phyloP scores from a whole-genome alignment of 2,888 invertebrate genomes.

The Microplitis manilae region DNA sequence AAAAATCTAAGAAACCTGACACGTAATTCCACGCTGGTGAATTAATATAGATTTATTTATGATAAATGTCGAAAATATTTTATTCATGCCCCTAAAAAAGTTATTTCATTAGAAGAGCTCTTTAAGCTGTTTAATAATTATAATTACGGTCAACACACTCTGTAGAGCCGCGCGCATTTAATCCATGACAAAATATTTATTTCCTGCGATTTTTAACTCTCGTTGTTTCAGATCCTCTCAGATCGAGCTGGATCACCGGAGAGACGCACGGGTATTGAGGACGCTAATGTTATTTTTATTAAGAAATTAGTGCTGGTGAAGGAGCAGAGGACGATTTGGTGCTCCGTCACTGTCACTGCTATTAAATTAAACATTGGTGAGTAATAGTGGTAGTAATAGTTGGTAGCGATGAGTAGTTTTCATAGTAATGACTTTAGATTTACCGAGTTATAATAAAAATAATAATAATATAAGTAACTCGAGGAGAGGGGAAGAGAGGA shows the following conservation, averaged over 20 bases:
- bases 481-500: conserved; percentile 23
- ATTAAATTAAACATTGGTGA: conserved; percentile 40
- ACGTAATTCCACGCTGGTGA: neutral
- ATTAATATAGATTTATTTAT: neutral
- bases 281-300: neutral
- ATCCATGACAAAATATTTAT: neutral
- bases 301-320: neutral
- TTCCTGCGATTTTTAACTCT: conserved; percentile 10
- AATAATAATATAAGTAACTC: neutral
- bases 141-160: conserved; percentile 34
- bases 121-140: neutral
- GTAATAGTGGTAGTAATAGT: conserved; percentile 21
- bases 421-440: conserved; percentile 37
- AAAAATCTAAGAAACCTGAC: neutral
- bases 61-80: conserved; percentile 1
- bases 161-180: conserved; percentile 29
- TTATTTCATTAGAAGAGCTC: neutral
- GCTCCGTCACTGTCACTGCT: conserved; percentile 43
- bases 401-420: neutral
- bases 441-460: neutral
- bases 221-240: neutral
- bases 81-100: neutral
- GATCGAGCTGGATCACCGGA: neutral
- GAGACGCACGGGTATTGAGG: neutral
- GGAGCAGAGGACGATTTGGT: conserved; percentile 36